phyloP scores from a whole-genome alignment of 2,113 vertebrate genomes.

The Hymenochirus boettgeri region DNA sequence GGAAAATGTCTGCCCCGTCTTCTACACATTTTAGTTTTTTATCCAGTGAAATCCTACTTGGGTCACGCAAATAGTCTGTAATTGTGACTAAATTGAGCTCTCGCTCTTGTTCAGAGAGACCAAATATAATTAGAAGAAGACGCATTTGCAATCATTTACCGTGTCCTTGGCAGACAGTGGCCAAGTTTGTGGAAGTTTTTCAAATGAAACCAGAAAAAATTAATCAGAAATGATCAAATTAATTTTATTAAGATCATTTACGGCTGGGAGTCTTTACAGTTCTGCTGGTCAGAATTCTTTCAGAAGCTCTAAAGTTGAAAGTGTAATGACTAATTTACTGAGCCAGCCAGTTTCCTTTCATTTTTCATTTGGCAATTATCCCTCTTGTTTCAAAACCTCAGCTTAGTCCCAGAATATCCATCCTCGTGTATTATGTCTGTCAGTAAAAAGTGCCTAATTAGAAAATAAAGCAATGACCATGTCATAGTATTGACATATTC shows the following conservation, averaged over 20 bases:
- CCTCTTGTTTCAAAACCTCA: slow-evolving; percentile 53
- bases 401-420: slow-evolving; percentile 45
- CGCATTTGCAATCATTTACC: not conserved
- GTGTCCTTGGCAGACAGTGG: slow-evolving; percentile 34
- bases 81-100: slow-evolving; percentile 3
- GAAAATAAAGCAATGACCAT: slow-evolving; percentile 49
- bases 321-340: slow-evolving; percentile 62
- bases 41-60: slow-evolving; percentile 12
- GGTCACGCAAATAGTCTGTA: slow-evolving; percentile 28
- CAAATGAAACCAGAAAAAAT: slow-evolving; percentile 46
- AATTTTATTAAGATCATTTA: slow-evolving; percentile 44
- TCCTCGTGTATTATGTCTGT: slow-evolving; percentile 58
- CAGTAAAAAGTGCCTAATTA: slow-evolving; percentile 62
- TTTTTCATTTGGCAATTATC: slow-evolving; percentile 63
- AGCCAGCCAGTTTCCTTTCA: slow-evolving; percentile 53
- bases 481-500: slow-evolving; percentile 53
- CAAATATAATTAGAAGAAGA: not conserved
- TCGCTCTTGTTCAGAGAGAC: slow-evolving; percentile 26
- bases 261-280: slow-evolving; percentile 46
- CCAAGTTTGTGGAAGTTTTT: slow-evolving; percentile 33
- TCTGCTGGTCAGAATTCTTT: slow-evolving; percentile 53
- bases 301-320: slow-evolving; percentile 48
- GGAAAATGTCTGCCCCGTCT: no score
- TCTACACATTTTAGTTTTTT: no score
- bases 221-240: slow-evolving; percentile 45